Base-by-base conservation (phyloP, 2,113 vertebrate species). In the Tichodroma muraria region DNA sequence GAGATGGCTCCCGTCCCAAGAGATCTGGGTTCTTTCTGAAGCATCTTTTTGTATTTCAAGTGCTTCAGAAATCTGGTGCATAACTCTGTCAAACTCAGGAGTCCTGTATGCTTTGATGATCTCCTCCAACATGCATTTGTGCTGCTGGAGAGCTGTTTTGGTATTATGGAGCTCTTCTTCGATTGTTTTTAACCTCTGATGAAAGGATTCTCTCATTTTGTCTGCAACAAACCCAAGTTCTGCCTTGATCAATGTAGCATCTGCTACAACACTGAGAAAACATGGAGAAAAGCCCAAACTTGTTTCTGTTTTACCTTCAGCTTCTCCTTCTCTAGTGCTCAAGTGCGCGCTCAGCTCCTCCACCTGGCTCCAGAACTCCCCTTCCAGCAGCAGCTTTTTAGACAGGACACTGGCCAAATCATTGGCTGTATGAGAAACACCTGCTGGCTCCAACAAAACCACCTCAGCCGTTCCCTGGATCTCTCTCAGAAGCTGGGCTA, bases 381-480 rank as follows among this genome's bases (percentile, higher is more conserved):
- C 98, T 89, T 99, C 99, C 53, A 99, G 96, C 93, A 98, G 97
- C 53, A 99, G 95, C 95, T 99, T 99, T 91, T 97, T 98, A 59
- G 98, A 98, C 93, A 99, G 98, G 83, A 98, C 19, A 0, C 98
- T 97, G 35, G 98, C 98, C 78, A 99, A 98, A 76, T 98, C 94
- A 9, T 94, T 54, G 6, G 95, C 71, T 38, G 97, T 76, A 30
- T 71, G 61, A n/a, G 78, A 71, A 54, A 90, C 69, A 94, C 79
- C 96, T 75, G 75, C 98, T 69, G 94, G 95, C 95, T 89, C 93
- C 93, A 96, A 90, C 94, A 93, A 96, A 76, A 57, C 97, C 16
- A 86, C 94, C 70, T 98, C 96, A 6, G 97, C 95, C 4, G 98
- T 97, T 86, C 97, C 97, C 93, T 98, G 97, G 53, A 99, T 97